phyloP scores from a whole-genome alignment of 1,140 invertebrate species.

The Epicauta chinensis region DNA sequence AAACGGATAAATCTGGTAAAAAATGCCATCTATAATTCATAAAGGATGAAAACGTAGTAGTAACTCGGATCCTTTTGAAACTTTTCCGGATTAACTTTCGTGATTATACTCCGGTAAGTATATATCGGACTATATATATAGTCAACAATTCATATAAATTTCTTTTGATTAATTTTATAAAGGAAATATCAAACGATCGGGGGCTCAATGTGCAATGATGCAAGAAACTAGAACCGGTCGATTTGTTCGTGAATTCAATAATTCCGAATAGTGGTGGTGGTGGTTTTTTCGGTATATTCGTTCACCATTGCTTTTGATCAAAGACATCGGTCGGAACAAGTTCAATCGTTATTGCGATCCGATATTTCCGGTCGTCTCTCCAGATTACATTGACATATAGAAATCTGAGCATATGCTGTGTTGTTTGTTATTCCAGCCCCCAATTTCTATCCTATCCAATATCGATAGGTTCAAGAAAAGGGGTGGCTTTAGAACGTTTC shows the following conservation, averaged over 20 bases:
- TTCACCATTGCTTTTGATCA: slow-evolving; percentile 18
- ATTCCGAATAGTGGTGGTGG: slow-evolving; percentile 10
- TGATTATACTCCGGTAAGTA: slow-evolving; percentile 3
- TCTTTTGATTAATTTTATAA: no score
- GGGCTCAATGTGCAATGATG: slow-evolving; percentile 9
- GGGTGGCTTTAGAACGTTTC: no score
- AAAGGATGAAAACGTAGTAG: slow-evolving; percentile 29
- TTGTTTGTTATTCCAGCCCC: neutral
- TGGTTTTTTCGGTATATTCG: slow-evolving; percentile 13
- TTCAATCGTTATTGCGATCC: slow-evolving; percentile 30
- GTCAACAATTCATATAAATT: no score
- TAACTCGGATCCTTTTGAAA: slow-evolving; percentile 7
- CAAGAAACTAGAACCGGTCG: slow-evolving; percentile 8
- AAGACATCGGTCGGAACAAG: slow-evolving; percentile 27
- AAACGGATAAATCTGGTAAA: slow-evolving; percentile 33
- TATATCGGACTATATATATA: no score
- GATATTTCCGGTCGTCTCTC: slow-evolving; percentile 26
- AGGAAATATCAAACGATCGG: neutral
- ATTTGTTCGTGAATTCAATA: slow-evolving; percentile 19
- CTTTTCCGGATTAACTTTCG: slow-evolving; percentile 11
- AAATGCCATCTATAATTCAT: slow-evolving; percentile 40
- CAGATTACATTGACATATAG: slow-evolving; percentile 5
- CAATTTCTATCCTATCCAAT: neutral
- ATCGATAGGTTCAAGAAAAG: no score
- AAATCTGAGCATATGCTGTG: neutral